Evolutionary conservation across 2,888 invertebrate genomes (phyloP).

Genomic region (Rutpela maculata): DNA sequence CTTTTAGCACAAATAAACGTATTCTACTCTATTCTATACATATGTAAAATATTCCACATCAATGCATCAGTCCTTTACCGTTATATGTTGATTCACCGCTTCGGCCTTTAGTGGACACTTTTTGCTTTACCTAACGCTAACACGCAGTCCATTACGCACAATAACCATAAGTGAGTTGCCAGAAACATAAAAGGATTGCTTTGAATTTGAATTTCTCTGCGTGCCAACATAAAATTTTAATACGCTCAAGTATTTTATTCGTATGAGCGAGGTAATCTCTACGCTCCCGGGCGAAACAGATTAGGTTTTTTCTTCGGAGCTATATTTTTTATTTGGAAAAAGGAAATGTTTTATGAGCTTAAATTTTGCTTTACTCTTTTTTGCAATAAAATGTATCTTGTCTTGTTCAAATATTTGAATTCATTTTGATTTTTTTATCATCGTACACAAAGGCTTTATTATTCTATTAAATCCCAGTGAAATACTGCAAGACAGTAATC

Average conservation of each 20-base stretch:
- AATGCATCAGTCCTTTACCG: slow-evolving; percentile 9
- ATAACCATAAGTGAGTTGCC: slow-evolving; percentile 33
- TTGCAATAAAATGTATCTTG: slow-evolving; percentile 16
- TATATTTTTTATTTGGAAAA: slow-evolving; percentile 27
- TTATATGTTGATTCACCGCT: slow-evolving; percentile 25
- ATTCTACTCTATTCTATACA: background rate
- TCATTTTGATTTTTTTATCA: background rate
- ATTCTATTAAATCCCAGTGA: background rate
- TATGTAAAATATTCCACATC: slow-evolving; percentile 8
- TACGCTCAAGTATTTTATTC: slow-evolving; percentile 38
- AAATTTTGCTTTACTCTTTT: slow-evolving; percentile 19
- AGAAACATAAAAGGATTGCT: slow-evolving; percentile 41
- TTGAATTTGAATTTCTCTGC: slow-evolving; percentile 34
- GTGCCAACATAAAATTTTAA: slow-evolving; percentile 35
- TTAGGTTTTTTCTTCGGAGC: slow-evolving; percentile 32
- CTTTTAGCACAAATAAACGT: no score
- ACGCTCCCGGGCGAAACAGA: slow-evolving; percentile 30
- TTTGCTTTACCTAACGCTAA: slow-evolving; percentile 32
- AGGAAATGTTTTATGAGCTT: slow-evolving; percentile 22
- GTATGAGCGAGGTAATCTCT: slow-evolving; percentile 34
- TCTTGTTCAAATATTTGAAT: background rate
- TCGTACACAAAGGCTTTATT: background rate
- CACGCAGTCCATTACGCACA: slow-evolving; percentile 32
- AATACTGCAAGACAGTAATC: background rate
- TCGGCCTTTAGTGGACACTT: slow-evolving; percentile 32